These are phyloP conservation scores for Elysia chlorotica DNA, from an alignment of 1,140 invertebrate genomes.

Conservation along the genomic window DNA sequence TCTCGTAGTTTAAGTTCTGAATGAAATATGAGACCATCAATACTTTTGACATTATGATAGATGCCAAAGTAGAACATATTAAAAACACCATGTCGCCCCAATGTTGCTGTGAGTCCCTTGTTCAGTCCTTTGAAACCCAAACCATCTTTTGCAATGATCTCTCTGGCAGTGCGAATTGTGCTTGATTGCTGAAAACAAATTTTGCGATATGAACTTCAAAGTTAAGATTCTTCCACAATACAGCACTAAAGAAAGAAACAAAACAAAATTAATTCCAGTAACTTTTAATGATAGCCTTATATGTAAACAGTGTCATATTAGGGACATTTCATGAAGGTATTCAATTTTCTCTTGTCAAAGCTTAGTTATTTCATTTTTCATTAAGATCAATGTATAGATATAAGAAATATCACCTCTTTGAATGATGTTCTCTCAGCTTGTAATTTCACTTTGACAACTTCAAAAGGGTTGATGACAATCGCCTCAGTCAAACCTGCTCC, in stretches of 20 bases:
- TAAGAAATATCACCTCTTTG: no score
- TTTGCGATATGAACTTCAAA: neutral
- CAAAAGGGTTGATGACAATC: slow-evolving; percentile 90
- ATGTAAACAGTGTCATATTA: no score
- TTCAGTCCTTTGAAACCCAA: slow-evolving; percentile 80
- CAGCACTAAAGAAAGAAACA: no score
- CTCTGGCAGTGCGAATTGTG: slow-evolving; percentile 77
- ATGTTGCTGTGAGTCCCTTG: slow-evolving; percentile 86
- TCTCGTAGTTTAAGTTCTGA: no score
- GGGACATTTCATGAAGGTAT: no score
- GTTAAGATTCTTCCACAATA: no score
- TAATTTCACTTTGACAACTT: slow-evolving; percentile 88
- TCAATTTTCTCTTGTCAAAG: no score
- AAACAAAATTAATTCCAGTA: neutral
- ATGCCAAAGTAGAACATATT: slow-evolving; percentile 95
- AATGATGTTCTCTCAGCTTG: slow-evolving; percentile 67
- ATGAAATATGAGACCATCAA: no score
- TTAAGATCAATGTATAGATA: no score
- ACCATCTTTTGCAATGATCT: slow-evolving; percentile 76
- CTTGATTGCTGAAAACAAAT: slow-evolving; percentile 69
- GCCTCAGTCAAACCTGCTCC: slow-evolving; percentile 87
- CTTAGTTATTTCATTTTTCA: no score
- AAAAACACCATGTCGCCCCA: slow-evolving; percentile 84
- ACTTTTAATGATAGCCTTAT: neutral
- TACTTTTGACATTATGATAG: slow-evolving; percentile 87